These are phyloP conservation scores for Rhinichthys klamathensis DNA, from an alignment of 2,113 vertebrate species.

Conservation along the genomic window DNA sequence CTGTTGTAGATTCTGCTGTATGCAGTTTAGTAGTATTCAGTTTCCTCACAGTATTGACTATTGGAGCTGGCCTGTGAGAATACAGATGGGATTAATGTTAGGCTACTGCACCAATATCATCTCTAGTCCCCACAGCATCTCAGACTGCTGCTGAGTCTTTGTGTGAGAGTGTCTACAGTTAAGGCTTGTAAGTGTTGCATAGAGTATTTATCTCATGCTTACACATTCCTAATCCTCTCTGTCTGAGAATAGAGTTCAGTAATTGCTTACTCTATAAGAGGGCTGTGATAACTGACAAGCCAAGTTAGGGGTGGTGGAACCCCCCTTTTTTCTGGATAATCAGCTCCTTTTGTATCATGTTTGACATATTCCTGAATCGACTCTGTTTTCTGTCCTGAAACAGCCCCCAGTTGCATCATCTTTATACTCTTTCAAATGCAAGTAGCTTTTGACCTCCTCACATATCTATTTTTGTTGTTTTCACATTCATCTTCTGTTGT, in stretches of 20 bases:
- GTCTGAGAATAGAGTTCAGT: slow-evolving; percentile 4
- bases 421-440: no score
- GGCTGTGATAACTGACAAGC: neutral
- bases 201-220: slow-evolving; percentile 6
- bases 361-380: neutral
- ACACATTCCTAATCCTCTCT: slow-evolving; percentile 15
- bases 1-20: slow-evolving; percentile 11
- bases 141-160: slow-evolving; percentile 25
- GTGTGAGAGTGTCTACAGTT: slow-evolving; percentile 1
- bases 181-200: neutral
- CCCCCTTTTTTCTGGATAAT: neutral
- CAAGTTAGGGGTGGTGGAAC: neutral
- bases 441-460: no score
- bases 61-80: slow-evolving; percentile 17
- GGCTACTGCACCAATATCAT: slow-evolving; percentile 24
- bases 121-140: slow-evolving; percentile 17
- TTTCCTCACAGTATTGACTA: slow-evolving; percentile 24
- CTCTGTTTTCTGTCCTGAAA: no score
- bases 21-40: neutral
- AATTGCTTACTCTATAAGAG: neutral
- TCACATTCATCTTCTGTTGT: no score
- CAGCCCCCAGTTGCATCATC: no score
- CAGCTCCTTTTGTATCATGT: neutral
- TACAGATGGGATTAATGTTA: slow-evolving; percentile 7
- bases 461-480: no score